phyloP scores from a whole-genome alignment of 2,797 vertebrate genomes.

The Allobates femoralis region DNA sequence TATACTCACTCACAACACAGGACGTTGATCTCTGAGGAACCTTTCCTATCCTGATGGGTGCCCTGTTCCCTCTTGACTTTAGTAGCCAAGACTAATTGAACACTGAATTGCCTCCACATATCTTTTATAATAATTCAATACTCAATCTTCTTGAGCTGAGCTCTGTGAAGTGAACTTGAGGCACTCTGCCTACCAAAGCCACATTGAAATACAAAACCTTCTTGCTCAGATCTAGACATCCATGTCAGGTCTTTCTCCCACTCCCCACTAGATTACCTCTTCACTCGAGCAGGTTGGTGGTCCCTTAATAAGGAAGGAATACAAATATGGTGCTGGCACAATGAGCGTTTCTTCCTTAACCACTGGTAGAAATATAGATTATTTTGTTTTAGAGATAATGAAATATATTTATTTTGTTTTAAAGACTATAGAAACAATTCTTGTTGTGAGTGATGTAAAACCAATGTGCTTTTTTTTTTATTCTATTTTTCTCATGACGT shows the following conservation, averaged over 20 bases:
- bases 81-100: neutral
- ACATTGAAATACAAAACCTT: constrained; percentile 44
- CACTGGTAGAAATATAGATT: constrained; percentile 71
- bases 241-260: constrained; percentile 60
- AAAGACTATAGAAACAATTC: constrained; percentile 70
- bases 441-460: constrained; percentile 65
- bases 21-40: neutral
- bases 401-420: constrained; percentile 77
- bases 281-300: constrained; percentile 53
- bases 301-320: constrained; percentile 62
- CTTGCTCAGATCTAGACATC: constrained; percentile 31
- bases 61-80: constrained; percentile 4
- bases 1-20: neutral
- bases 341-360: constrained; percentile 68
- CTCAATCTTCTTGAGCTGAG: constrained; percentile 8
- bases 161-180: constrained; percentile 18
- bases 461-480: constrained; percentile 39
- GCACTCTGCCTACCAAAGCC: constrained; percentile 49
- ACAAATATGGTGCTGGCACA: constrained; percentile 71
- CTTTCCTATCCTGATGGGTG: constrained; percentile 5
- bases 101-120: constrained; percentile 23
- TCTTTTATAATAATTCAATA: constrained; percentile 7
- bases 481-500: constrained; percentile 51
- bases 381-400: constrained; percentile 75
- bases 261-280: constrained; percentile 45